These are phyloP conservation scores for Strix uralensis DNA, from an alignment of 2,113 vertebrate genomes.

Conservation along the genomic window DNA sequence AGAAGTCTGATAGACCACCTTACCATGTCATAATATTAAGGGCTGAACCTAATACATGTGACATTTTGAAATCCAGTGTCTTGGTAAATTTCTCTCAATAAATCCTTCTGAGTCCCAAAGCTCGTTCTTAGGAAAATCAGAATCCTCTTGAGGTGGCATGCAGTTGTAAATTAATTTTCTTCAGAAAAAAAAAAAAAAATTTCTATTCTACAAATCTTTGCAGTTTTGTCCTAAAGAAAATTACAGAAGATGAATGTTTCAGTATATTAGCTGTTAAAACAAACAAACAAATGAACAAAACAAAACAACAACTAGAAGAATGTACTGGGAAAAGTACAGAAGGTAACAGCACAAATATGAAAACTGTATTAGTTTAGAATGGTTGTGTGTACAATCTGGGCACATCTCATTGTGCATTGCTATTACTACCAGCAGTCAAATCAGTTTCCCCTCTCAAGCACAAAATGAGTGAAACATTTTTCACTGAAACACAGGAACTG, in stretches of 20 bases:
- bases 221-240: neutral
- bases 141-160: neutral
- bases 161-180: neutral
- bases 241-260: neutral
- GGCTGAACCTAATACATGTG: neutral
- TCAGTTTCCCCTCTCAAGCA: neutral
- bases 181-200: fast-evolving
- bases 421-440: neutral
- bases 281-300: fast-evolving
- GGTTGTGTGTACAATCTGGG: neutral
- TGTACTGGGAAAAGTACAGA: neutral
- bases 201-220: neutral
- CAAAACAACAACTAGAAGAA: neutral
- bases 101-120: neutral
- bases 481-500: neutral
- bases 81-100: neutral
- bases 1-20: neutral
- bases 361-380: neutral
- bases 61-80: neutral
- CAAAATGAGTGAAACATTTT: neutral
- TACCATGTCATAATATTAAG: neutral
- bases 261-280: neutral
- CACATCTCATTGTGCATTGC: neutral
- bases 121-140: neutral
- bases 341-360: neutral